Conservation (phyloP, 2,797 vertebrate genomes). For the Fistularia commersonii region DNA sequence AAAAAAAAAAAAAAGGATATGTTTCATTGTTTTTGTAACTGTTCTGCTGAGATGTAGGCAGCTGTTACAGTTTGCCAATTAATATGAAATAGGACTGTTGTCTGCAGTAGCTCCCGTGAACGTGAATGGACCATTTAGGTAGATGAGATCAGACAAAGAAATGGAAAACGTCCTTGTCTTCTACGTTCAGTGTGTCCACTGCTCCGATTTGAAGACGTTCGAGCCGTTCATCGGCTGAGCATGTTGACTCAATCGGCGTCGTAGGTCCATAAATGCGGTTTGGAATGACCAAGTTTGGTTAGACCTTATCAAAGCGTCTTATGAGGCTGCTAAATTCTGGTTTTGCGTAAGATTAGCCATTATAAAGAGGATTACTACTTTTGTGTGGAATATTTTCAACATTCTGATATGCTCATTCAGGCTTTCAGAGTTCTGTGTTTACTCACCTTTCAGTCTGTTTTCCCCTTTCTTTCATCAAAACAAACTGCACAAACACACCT, state of each 20-base stretch:
- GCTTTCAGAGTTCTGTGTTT: constrained; percentile 68
- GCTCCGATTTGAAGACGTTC: constrained; percentile 25
- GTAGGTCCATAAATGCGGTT: constrained; percentile 12
- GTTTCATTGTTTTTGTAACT: no score
- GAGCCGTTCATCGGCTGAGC: constrained; percentile 4
- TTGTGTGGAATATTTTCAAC: constrained; percentile 64
- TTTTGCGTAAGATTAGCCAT: constrained; percentile 62
- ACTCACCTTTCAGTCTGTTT: constrained; percentile 69
- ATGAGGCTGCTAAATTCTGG: constrained; percentile 54
- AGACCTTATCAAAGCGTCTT: constrained; percentile 43
- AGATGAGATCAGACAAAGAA: constrained; percentile 36
- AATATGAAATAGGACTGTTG: background rate
- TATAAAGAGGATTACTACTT: constrained; percentile 70
- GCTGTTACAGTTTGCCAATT: background rate
- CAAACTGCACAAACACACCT: constrained; percentile 23
- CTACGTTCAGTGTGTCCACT: background rate
- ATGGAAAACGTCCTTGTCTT: constrained; percentile 1
- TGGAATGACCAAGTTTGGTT: constrained; percentile 12
- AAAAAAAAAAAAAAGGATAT: no score
- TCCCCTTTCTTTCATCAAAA: constrained; percentile 37
- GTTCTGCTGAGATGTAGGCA: background rate
- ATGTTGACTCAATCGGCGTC: no score
- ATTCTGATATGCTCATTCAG: constrained; percentile 68
- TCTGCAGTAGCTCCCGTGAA: background rate
- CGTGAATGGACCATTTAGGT: constrained; percentile 20